These are phyloP conservation scores for Manis javanica DNA, from an alignment of 2,797 vertebrate genomes.

Conservation along the genomic window DNA sequence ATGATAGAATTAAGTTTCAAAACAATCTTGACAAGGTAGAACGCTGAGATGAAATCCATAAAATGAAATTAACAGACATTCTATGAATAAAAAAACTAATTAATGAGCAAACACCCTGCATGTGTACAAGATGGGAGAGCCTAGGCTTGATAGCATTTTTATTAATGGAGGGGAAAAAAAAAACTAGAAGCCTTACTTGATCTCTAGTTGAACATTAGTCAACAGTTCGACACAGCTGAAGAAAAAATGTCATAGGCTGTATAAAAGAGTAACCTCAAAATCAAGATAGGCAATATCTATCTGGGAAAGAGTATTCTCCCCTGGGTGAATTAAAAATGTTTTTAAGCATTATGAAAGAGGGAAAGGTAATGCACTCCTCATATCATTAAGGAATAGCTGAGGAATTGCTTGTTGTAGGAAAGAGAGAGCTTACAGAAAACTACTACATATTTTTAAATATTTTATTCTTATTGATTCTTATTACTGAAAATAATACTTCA, in stretches of 20 bases:
- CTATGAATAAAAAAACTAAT: slow-evolving; percentile 24
- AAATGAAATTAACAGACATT: slow-evolving; percentile 58
- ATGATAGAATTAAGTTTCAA: slow-evolving; percentile 58
- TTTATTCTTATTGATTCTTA: not conserved
- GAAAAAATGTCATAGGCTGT: not conserved
- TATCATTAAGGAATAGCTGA: not conserved
- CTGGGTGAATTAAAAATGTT: not conserved
- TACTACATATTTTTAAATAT: not conserved
- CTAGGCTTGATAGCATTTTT: not conserved
- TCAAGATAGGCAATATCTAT: not conserved
- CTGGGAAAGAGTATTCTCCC: not conserved
- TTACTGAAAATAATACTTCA: slow-evolving; percentile 24
- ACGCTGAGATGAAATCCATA: slow-evolving; percentile 22
- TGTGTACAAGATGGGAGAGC: not conserved
- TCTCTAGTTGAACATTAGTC: not conserved
- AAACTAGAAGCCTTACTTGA: not conserved
- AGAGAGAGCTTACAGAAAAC: slow-evolving; percentile 5
- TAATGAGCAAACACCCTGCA: not conserved
- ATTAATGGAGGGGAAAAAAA: not conserved
- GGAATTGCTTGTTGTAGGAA: not conserved
- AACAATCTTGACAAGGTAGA: slow-evolving; percentile 72
- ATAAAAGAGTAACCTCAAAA: not conserved
- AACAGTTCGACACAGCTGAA: slow-evolving; percentile 2
- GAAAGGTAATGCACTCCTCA: not conserved
- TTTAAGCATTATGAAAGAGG: not conserved